A percentile compares a stretch with the other conserved stretches of the same genome.
Conservation (phyloP, 2,797 vertebrate genomes). For the Forpus xanthops region DNA sequence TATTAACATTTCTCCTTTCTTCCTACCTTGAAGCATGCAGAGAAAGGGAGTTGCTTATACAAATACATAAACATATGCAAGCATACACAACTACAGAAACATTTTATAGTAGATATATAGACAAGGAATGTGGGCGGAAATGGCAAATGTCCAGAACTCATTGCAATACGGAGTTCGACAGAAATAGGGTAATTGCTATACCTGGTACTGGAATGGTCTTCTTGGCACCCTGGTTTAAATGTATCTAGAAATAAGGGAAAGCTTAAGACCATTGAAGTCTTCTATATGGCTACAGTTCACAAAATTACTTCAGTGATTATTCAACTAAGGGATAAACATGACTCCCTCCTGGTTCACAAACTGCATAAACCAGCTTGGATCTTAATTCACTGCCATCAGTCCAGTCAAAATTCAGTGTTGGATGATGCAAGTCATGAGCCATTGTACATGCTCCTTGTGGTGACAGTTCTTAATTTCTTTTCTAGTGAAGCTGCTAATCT, state of each 20-base stretch:
- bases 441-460: background rate
- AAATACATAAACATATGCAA: background rate
- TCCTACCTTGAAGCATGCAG: background rate
- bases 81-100: background rate
- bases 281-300: background rate
- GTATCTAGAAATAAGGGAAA: background rate
- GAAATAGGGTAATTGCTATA: background rate
- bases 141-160: background rate
- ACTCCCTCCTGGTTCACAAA: background rate
- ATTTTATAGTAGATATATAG: background rate
- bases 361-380: background rate
- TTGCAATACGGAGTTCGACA: background rate
- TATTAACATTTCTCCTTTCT: background rate
- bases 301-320: background rate
- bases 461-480: background rate
- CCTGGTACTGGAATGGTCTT: background rate
- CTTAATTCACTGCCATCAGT: background rate
- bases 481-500: background rate
- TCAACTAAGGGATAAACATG: background rate
- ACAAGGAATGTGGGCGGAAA: background rate
- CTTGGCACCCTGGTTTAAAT: background rate
- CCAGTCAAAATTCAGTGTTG: background rate
- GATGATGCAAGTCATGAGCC: background rate
- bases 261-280: background rate
- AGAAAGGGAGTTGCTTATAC: background rate